Conservation (phyloP, 2,113 vertebrate species). For the Alligator sinensis region DNA sequence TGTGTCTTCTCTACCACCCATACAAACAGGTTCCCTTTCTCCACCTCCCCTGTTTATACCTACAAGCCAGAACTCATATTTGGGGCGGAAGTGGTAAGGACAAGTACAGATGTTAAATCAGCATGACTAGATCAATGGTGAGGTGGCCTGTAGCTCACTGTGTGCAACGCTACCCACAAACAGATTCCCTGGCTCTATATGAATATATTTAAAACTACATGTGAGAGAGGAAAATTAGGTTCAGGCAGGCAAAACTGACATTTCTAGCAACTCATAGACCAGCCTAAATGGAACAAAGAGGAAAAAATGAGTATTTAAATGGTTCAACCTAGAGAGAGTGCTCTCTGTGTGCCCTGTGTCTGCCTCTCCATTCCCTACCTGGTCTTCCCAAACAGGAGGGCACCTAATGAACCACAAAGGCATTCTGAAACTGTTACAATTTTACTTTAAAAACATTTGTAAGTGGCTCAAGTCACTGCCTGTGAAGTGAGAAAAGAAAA, state of each 20-base stretch:
- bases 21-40: neutral
- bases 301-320: neutral
- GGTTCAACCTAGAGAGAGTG: neutral
- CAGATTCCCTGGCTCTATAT: neutral
- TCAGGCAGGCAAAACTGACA: neutral
- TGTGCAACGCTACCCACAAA: neutral
- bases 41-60: rapidly evolving
- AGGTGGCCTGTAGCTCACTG: neutral
- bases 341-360: neutral
- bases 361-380: neutral
- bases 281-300: neutral
- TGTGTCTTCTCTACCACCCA: neutral
- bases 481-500: neutral
- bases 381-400: neutral
- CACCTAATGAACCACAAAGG: neutral
- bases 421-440: neutral
- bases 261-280: neutral
- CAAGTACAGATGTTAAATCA: neutral
- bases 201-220: neutral
- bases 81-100: neutral
- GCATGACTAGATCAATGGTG: neutral
- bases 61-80: neutral
- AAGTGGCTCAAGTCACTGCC: neutral
- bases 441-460: neutral
- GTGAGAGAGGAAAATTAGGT: neutral